phyloP scores from a whole-genome alignment of 2,888 invertebrate species.

The Brenthis ino region DNA sequence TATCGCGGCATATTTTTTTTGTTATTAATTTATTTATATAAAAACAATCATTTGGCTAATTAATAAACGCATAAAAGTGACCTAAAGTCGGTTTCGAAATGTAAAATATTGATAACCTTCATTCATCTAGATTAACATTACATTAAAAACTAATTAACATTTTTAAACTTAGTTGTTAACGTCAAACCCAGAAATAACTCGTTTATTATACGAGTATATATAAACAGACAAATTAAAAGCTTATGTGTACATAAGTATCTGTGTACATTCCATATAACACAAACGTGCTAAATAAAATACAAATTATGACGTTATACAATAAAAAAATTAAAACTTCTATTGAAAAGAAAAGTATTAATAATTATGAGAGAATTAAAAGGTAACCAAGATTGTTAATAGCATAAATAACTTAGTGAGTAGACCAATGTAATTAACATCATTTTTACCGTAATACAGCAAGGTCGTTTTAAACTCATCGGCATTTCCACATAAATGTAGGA shows the following conservation, averaged over 20 bases:
- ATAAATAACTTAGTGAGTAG: slow-evolving; percentile 14
- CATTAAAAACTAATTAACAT: not conserved
- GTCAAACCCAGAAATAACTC: slow-evolving; percentile 9
- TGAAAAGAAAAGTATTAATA: no score
- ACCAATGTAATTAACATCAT: slow-evolving; percentile 21
- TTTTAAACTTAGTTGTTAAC: slow-evolving; percentile 1
- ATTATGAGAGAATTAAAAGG: no score
- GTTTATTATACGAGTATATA: not conserved
- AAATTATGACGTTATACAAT: no score
- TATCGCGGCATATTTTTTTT: slow-evolving; percentile 3
- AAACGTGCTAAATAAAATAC: slow-evolving; percentile 9
- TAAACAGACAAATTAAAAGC: slow-evolving; percentile 17
- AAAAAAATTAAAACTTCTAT: no score
- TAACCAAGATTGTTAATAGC: no score
- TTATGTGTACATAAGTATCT: slow-evolving; percentile 14
- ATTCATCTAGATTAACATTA: no score
- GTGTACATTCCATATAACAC: not conserved
- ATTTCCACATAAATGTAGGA: slow-evolving; percentile 21
- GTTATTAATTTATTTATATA: not conserved
- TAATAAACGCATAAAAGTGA: no score
- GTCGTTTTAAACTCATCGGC: slow-evolving; percentile 21
- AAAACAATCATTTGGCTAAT: not conserved
- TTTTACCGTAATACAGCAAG: slow-evolving; percentile 27
- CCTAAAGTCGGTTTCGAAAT: no score
- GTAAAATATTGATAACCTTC: no score